phyloP scores from a whole-genome alignment of 1,140 invertebrate genomes.

The silkworm (Bombyx mori) region DNA sequence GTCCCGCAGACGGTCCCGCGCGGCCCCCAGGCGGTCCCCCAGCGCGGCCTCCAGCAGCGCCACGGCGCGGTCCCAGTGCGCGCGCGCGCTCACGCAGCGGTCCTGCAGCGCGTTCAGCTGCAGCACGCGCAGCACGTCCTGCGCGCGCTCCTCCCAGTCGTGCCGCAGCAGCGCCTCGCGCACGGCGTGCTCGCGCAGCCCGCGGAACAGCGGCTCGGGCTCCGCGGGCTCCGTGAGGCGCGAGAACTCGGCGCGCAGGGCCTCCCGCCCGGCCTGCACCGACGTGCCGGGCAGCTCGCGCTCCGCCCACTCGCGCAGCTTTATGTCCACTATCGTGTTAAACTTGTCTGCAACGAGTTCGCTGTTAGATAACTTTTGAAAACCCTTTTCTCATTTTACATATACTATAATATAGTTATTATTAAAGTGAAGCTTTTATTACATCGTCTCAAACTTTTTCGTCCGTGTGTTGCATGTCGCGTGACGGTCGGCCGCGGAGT shows the following conservation, averaged over 20 bases:
- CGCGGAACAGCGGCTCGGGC: constrained; percentile 93
- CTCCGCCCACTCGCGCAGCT: constrained; percentile 96
- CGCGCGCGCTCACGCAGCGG: constrained; percentile 89
- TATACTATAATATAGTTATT: no score
- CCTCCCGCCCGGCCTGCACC: constrained; percentile 86
- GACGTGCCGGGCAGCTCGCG: constrained; percentile 84
- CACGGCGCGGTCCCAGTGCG: constrained; percentile 95
- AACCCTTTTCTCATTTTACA: no score
- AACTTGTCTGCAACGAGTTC: constrained; percentile 80
- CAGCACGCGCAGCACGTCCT: constrained; percentile 87
- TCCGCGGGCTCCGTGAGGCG: constrained; percentile 78
- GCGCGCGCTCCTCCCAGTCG: constrained; percentile 89
- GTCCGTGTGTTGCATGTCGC: no score
- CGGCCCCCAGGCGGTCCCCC: constrained; percentile 81
- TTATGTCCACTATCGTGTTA: constrained; percentile 97
- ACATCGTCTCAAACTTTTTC: no score
- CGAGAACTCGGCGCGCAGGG: constrained; percentile 88
- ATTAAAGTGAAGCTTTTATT: no score
- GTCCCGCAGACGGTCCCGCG: constrained; percentile 78
- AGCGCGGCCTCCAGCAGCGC: constrained; percentile 90
- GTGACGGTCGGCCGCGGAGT: no score
- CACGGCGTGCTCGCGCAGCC: constrained; percentile 90
- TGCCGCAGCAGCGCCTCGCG: constrained; percentile 84
- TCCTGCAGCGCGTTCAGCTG: constrained; percentile 97
- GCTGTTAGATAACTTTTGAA: background rate